Conservation (phyloP, 1,140 invertebrate species). For the Leptinotarsa defecta region DNA sequence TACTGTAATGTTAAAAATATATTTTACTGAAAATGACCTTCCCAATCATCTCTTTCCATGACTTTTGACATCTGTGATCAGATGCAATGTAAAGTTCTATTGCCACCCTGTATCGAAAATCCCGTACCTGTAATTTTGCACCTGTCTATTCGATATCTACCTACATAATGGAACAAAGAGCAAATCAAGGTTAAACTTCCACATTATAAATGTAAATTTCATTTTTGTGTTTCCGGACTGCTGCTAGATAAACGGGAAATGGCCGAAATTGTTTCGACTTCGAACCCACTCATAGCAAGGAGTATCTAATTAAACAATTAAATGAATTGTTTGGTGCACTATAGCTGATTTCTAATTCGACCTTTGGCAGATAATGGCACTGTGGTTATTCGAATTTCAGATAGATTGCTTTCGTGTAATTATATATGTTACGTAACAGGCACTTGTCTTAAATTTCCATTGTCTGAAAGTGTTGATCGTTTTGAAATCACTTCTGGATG, state of each 20-base stretch:
- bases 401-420: too few relatives aligned
- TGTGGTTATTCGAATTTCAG: neutral
- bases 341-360: neutral
- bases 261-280: slow-evolving; percentile 11
- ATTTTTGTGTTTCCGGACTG: slow-evolving; percentile 10
- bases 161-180: neutral
- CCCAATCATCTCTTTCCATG: too few relatives aligned
- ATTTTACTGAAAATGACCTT: too few relatives aligned
- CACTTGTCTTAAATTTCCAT: too few relatives aligned
- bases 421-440: too few relatives aligned
- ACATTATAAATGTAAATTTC: slow-evolving; percentile 13
- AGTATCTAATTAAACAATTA: slow-evolving; percentile 14
- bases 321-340: neutral
- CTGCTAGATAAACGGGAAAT: slow-evolving; percentile 13
- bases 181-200: slow-evolving; percentile 3
- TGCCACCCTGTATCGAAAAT: too few relatives aligned
- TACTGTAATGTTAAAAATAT: too few relatives aligned
- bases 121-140: neutral
- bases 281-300: neutral
- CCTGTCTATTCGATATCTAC: neutral
- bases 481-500: too few relatives aligned
- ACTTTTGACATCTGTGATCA: too few relatives aligned
- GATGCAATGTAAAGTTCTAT: too few relatives aligned
- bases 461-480: too few relatives aligned
- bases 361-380: neutral